Conservation (phyloP, 2,888 invertebrate species). For the Hetaerina titia region DNA sequence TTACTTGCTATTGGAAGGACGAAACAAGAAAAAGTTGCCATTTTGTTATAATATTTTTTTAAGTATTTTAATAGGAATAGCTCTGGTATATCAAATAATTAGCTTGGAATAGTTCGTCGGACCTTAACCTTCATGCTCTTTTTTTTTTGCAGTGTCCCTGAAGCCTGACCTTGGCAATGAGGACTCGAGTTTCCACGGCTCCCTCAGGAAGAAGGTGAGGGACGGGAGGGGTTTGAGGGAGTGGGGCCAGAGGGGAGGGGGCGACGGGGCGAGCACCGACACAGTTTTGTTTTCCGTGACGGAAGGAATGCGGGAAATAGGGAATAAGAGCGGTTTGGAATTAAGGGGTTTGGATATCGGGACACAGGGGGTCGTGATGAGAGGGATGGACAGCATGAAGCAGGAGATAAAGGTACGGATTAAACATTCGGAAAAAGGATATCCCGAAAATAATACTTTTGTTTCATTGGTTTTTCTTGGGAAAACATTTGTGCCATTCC, state of each 20-base stretch:
- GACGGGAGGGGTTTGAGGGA: neutral
- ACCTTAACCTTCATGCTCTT: no score
- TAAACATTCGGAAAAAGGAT: no score
- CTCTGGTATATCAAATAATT: no score
- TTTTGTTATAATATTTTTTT: no score
- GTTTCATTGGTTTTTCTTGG: no score
- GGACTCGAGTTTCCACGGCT: conserved; percentile 42
- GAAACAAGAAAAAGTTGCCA: no score
- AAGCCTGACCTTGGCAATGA: conserved; percentile 78
- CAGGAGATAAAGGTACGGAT: conserved; percentile 33
- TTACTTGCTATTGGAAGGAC: no score
- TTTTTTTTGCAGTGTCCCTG: conserved; percentile 78
- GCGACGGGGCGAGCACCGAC: conserved; percentile 54
- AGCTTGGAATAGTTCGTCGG: no score
- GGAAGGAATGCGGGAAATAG: conserved; percentile 37
- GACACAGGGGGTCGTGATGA: conserved; percentile 4
- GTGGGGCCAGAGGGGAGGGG: conserved; percentile 61
- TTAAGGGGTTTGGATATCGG: conserved; percentile 29
- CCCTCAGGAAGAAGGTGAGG: conserved; percentile 42
- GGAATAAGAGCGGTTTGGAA: conserved; percentile 46
- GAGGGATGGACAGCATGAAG: conserved; percentile 46
- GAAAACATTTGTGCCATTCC: no score
- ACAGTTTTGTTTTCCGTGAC: conserved; percentile 52
- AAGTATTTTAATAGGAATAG: no score
- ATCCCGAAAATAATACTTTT: no score